A percentile compares a stretch with the other conserved stretches of the same genome.
These are phyloP conservation scores for Morpho achilles DNA, from an alignment of 2,888 invertebrate species.

Conservation along the genomic window DNA sequence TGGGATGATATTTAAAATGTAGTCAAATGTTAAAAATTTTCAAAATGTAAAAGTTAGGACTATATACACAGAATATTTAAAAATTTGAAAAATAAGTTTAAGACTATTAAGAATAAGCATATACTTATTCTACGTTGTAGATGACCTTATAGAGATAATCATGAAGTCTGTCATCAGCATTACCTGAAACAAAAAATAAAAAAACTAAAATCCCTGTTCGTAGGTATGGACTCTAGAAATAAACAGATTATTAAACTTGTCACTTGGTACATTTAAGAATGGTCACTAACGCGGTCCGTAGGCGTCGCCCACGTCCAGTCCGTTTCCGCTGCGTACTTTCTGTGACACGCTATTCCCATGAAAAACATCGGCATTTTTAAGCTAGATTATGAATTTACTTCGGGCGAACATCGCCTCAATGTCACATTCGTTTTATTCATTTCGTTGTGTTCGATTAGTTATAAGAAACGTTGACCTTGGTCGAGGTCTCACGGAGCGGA, in stretches of 20 bases:
- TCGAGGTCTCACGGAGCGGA: slow-evolving; percentile 62
- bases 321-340: slow-evolving; percentile 57
- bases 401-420: slow-evolving; percentile 10
- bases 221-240: slow-evolving; percentile 44
- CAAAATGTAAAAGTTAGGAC: too few species aligned
- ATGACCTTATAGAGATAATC: slow-evolving; percentile 1
- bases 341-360: slow-evolving; percentile 47
- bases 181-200: slow-evolving; percentile 49
- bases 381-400: neutral
- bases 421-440: slow-evolving; percentile 28
- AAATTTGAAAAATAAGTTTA: neutral
- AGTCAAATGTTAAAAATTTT: too few species aligned
- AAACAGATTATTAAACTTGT: slow-evolving; percentile 60
- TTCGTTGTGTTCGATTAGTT: slow-evolving; percentile 34
- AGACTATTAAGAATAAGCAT: neutral
- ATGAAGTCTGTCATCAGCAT: slow-evolving; percentile 12
- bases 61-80: too few species aligned
- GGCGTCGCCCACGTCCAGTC: slow-evolving; percentile 67
- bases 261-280: slow-evolving; percentile 47
- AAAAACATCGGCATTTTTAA: slow-evolving; percentile 14
- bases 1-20: too few species aligned
- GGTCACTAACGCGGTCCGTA: slow-evolving; percentile 57
- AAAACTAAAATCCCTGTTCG: slow-evolving; percentile 36
- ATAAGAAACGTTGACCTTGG: slow-evolving; percentile 63
- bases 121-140: slow-evolving; percentile 1